phyloP scores from a whole-genome alignment of 92 coral and sea anemone species.

The Porites divaricata region DNA sequence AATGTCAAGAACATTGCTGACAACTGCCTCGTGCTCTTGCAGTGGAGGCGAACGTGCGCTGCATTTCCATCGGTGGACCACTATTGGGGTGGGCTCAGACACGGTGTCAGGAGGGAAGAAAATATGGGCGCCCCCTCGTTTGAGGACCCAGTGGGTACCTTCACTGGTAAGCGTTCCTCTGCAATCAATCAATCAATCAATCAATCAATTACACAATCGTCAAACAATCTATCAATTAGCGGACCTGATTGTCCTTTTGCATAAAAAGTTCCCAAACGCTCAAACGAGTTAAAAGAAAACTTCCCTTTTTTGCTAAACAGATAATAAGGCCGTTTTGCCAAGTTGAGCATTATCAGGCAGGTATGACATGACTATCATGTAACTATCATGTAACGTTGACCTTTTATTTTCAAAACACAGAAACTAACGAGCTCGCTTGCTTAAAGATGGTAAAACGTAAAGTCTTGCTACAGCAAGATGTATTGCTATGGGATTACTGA shows the following conservation, averaged over 20 bases:
- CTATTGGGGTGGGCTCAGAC: conserved; percentile 38
- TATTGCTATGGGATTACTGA: too few species aligned
- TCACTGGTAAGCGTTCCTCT: conserved; percentile 16
- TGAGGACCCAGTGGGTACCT: conserved; percentile 42
- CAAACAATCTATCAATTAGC: background rate
- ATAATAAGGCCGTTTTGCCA: too few species aligned
- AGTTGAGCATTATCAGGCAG: too few species aligned
- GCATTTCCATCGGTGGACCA: conserved; percentile 20
- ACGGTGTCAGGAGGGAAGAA: conserved; percentile 59
- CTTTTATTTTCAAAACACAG: too few species aligned
- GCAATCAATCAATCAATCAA: background rate
- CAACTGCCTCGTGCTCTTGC: conserved; percentile 37
- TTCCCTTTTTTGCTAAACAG: too few species aligned
- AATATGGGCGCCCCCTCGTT: conserved; percentile 27
- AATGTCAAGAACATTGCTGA: conserved; percentile 61
- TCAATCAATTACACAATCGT: background rate
- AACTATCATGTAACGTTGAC: too few species aligned
- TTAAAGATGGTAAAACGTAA: too few species aligned
- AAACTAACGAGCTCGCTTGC: too few species aligned
- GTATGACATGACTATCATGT: too few species aligned
- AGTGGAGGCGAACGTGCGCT: conserved; percentile 19
- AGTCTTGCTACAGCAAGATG: too few species aligned
- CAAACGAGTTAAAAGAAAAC: too few species aligned
- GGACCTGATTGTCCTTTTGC: background rate
- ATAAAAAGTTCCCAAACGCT: background rate